These are phyloP conservation scores for Carcina quercana DNA, from an alignment of 2,888 invertebrate species.

Conservation along the genomic window DNA sequence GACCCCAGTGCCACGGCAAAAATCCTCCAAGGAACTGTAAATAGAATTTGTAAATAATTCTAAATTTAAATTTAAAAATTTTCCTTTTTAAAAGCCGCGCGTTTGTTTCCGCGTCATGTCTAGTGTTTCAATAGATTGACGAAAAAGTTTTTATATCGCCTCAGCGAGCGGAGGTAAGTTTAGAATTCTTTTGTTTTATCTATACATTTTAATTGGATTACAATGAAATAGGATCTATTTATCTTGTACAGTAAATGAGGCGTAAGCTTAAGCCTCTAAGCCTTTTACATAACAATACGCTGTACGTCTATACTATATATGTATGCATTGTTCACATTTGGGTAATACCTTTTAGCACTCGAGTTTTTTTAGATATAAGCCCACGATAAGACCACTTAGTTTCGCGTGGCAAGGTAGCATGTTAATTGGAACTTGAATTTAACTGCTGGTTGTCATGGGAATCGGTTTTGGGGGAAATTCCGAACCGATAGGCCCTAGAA, in stretches of 20 bases:
- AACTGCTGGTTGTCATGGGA: background rate
- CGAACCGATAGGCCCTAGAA: too few species aligned
- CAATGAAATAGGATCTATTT: constrained; percentile 30
- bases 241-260: background rate
- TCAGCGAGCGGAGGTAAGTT: constrained; percentile 18
- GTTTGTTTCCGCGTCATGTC: too few species aligned
- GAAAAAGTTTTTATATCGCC: constrained; percentile 12
- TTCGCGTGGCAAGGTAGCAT: constrained; percentile 14
- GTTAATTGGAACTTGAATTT: too few species aligned
- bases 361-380: constrained; percentile 9
- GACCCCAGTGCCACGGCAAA: constrained; percentile 40
- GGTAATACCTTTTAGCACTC: constrained; percentile 13
- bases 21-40: constrained; percentile 45
- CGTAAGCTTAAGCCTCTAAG: background rate
- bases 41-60: constrained; percentile 47
- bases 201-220: constrained; percentile 31
- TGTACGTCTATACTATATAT: constrained; percentile 15
- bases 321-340: too few species aligned
- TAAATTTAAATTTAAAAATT: constrained; percentile 20
- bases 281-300: constrained; percentile 11
- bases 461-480: too few species aligned
- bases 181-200: constrained; percentile 9
- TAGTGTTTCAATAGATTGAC: constrained; percentile 19
- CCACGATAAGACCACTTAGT: constrained; percentile 22
- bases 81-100: too few species aligned